phyloP scores from a whole-genome alignment of 2,888 invertebrate species.

The Ashinkailepas kermadecensis region DNA sequence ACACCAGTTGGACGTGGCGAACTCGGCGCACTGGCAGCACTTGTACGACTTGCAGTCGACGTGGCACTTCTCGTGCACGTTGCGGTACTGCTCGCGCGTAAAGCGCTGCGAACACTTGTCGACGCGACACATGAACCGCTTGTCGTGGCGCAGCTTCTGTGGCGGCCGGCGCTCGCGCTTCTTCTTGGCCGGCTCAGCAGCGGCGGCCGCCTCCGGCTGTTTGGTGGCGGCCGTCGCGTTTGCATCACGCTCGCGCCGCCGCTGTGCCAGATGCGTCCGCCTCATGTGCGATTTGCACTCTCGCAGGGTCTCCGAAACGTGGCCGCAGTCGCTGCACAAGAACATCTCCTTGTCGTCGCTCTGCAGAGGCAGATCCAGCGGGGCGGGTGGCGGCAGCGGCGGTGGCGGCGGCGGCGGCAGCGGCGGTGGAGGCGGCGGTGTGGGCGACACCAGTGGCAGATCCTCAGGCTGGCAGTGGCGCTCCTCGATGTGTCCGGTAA shows the following conservation, averaged over 20 bases:
- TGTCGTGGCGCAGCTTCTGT: conserved; percentile 8
- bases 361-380: not conserved
- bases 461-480: conserved; percentile 1
- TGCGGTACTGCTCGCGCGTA: conserved; percentile 8
- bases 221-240: not conserved
- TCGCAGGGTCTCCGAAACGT: not conserved
- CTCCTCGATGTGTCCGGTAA: not conserved
- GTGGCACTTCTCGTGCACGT: not conserved
- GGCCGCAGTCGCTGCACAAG: not conserved
- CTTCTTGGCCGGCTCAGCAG: not conserved
- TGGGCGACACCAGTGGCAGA: too few relatives aligned
- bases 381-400: not conserved
- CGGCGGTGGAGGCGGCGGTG: not conserved
- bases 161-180: conserved; percentile 5
- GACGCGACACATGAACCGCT: not conserved
- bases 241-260: not conserved
- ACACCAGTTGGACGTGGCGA: not conserved
- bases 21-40: not conserved
- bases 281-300: not conserved
- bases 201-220: not conserved
- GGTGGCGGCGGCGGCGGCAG: not conserved
- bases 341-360: not conserved
- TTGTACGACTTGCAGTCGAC: not conserved
- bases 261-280: not conserved
- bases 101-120: conserved; percentile 2